These are phyloP conservation scores for Anastatus disparis DNA, from an alignment of 1,140 invertebrate genomes.

Conservation along the genomic window DNA sequence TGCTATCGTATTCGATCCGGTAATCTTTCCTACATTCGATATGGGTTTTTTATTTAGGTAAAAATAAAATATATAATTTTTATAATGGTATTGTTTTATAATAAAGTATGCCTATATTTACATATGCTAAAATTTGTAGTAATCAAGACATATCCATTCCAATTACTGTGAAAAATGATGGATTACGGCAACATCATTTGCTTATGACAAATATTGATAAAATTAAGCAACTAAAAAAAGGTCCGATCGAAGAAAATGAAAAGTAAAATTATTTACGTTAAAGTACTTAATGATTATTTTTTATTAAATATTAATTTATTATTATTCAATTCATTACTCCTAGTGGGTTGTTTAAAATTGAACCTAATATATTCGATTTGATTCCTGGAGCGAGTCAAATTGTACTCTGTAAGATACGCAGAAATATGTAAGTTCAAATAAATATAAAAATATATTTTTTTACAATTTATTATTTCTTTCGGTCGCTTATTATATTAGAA, in stretches of 20 bases:
- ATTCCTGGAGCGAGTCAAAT: slow-evolving; percentile 19
- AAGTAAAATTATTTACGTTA: slow-evolving; percentile 36
- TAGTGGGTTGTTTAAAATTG: slow-evolving; percentile 48
- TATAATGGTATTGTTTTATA: too few relatives aligned
- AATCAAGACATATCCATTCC: slow-evolving; percentile 50
- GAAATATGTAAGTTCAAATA: slow-evolving; percentile 46
- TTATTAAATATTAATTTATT: background rate
- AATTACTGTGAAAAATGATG: slow-evolving; percentile 60
- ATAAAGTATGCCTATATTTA: too few relatives aligned
- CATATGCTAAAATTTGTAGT: slow-evolving; percentile 45
- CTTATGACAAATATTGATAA: slow-evolving; percentile 51
- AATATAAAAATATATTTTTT: too few relatives aligned
- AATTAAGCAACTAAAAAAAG: slow-evolving; percentile 20
- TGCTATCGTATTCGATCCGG: slow-evolving; percentile 58
- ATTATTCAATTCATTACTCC: background rate
- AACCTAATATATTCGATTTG: slow-evolving; percentile 48
- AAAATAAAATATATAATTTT: too few relatives aligned
- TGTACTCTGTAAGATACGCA: slow-evolving; percentile 49
- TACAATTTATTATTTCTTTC: too few relatives aligned
- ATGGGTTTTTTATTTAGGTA: slow-evolving; percentile 59
- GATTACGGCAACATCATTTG: slow-evolving; percentile 54
- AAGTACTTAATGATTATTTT: too few relatives aligned
- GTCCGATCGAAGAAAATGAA: background rate
- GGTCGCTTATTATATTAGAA: too few relatives aligned
- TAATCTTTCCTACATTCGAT: slow-evolving; percentile 59